Base-by-base conservation (phyloP, 2,888 invertebrate species). In the Melinaea menophilus region DNA sequence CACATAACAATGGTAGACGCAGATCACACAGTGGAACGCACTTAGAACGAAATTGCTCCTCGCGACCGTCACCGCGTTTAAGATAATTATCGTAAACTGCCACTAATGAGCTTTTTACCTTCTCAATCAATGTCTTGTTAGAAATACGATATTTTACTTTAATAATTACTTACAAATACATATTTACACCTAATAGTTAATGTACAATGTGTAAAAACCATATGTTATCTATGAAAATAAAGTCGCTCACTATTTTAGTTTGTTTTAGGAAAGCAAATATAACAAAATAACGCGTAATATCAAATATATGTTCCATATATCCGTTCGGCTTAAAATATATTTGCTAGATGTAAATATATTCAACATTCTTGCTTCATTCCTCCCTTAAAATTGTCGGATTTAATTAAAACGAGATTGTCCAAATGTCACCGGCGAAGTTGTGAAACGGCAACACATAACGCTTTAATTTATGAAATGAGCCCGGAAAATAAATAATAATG, bases 21-120 rank as follows among this genome's bases (percentile, higher is more conserved):
- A 77, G 79, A 75, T 80, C 79, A 78, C 81, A 75, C 73, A 70
- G 77, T 68, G 81, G 78, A 80, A 83, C 84, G 78, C 79, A 80
- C 77, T 81, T 76, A 75, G 74, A 68, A 66, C 73, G 71, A 76
- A 84, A 85, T 81, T 79, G 76, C 79, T 76, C 74, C 59, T 63
- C 65, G 71, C 69, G 68, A 64, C 64, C 61, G 61, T 69, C 69
- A 59, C 64, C 55, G 56, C 69, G 66, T 65, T 67, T 64, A 56
- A 60, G 62, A 71, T 65, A 67, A 69, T 71, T 72, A 71, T 69
- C 69, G 67, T 70, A 69, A 70, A 70, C 59, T 58, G 66, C 62
- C 61, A 31, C 46, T 58, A 64, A 64, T 61, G 64, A 64, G 58
- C 64, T 58, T 61, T 61, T 64, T 64, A 61, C 64, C 55, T 46